Base-by-base conservation (phyloP, 2,888 invertebrate genomes). In the Escarpia spicata region DNA sequence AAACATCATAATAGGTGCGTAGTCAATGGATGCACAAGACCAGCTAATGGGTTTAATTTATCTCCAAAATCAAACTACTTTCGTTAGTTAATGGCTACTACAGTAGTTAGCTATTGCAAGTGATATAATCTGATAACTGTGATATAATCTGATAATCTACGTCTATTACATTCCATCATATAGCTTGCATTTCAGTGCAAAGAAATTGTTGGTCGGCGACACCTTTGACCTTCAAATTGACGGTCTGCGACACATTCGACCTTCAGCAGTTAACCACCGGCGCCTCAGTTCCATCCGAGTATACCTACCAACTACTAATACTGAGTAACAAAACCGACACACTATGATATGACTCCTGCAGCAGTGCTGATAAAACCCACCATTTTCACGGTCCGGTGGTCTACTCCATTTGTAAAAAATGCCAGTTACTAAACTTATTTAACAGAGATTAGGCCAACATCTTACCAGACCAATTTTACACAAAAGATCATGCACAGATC, bases 341-440 rank as follows among this genome's bases (percentile, higher is more conserved):
- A 75, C 75, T 75, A 75, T 75, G 75, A 75, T 75, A 75, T 75
- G 75, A 75, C 75, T 75, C n/a, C 75, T 75, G 75, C n/a, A 75
- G 75, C 75, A 75, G 75, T 26, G 75, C 75, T 75, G 75, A 19
- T 75, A 75, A 75, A 75, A 19, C 75, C 75, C 75, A 75, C 26
- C 15, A 26, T 75, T 75, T 26, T 26, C 75, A 52, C 52, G 52
- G 52, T 37, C 37, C 37, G 52, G 75, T 75, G 75, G 75, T 75
- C 75, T 26, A 75, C 12, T 52, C 52, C 52, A 9, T 52, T 52
- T 9, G 52, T 52, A 52, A 52, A 15, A 9, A 9, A 52, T 52
- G 52, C 52, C 2, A 52, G 52, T 52, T 52, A 52, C 9, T 52
- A 52, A 52, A 52, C 52, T 12, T 9, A 15, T 52, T 15, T 9